A percentile compares a stretch with the other conserved stretches of the same genome.
Evolutionary conservation across 1,140 invertebrate species (phyloP).

Genomic region (Orius insidiosus): DNA sequence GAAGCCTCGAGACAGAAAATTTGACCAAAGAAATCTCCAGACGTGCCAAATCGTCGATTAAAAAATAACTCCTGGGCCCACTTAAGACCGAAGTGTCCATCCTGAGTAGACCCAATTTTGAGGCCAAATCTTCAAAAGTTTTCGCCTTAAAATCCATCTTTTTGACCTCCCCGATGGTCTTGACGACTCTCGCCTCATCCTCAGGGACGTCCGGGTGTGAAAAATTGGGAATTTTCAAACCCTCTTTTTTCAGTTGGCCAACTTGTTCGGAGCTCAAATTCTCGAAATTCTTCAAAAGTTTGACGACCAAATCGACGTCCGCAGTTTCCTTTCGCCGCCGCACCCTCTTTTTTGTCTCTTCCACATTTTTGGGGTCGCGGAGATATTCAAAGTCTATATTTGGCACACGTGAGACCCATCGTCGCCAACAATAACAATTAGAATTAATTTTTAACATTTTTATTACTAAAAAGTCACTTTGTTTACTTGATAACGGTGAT

Average conservation of each 20-base stretch:
- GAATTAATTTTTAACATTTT: too few relatives aligned
- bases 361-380: too few relatives aligned
- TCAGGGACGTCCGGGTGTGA: constrained; percentile 48
- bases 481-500: too few relatives aligned
- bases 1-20: constrained; percentile 48
- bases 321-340: too few relatives aligned
- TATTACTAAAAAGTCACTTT: too few relatives aligned
- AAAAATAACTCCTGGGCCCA: constrained; percentile 63
- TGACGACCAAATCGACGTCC: too few relatives aligned
- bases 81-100: constrained; percentile 53
- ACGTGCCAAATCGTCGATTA: constrained; percentile 57
- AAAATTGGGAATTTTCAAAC: constrained; percentile 53
- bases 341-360: too few relatives aligned
- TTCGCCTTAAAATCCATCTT: constrained; percentile 34
- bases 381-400: too few relatives aligned
- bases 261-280: too few relatives aligned
- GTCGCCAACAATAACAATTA: too few relatives aligned
- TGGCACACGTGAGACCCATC: too few relatives aligned
- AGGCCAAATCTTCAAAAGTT: constrained; percentile 42
- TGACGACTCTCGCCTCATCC: constrained; percentile 35
- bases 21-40: constrained; percentile 69
- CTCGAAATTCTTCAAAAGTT: too few relatives aligned
- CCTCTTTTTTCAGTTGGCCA: constrained; percentile 25
- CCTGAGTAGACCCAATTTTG: constrained; percentile 40
- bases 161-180: constrained; percentile 33